phyloP scores from a whole-genome alignment of 2,888 invertebrate species.

The Noctua fimbriata region DNA sequence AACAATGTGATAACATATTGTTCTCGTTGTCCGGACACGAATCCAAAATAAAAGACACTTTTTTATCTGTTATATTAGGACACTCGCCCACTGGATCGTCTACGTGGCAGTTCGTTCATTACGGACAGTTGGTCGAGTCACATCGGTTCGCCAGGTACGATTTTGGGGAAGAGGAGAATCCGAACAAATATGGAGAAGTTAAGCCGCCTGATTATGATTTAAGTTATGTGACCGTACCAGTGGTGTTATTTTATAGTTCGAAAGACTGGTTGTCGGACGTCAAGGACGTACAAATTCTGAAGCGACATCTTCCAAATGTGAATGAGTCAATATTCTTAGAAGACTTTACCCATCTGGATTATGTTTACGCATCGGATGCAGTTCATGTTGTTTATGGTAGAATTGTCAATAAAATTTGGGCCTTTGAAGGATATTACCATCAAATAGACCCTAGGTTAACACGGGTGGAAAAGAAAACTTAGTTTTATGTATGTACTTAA shows the following conservation, averaged over 20 bases:
- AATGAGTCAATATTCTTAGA: slow-evolving; percentile 86
- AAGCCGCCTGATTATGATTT: slow-evolving; percentile 82
- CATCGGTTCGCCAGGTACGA: slow-evolving; percentile 81
- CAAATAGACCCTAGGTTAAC: neutral
- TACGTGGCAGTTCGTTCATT: slow-evolving; percentile 86
- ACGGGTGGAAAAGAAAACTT: too few relatives aligned
- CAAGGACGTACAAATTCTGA: slow-evolving; percentile 85
- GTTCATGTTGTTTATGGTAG: slow-evolving; percentile 87
- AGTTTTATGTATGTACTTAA: too few relatives aligned
- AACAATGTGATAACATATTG: slow-evolving; percentile 74
- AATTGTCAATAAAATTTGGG: slow-evolving; percentile 70
- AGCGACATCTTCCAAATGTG: slow-evolving; percentile 86
- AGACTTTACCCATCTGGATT: slow-evolving; percentile 92
- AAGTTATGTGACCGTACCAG: slow-evolving; percentile 73
- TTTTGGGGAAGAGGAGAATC: slow-evolving; percentile 74
- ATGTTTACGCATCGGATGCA: slow-evolving; percentile 91
- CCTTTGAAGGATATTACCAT: neutral
- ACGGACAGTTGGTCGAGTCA: slow-evolving; percentile 80
- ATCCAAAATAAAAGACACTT: slow-evolving; percentile 81
- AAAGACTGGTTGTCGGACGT: slow-evolving; percentile 87
- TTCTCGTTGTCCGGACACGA: slow-evolving; percentile 74
- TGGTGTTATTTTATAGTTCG: slow-evolving; percentile 78
- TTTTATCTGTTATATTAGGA: slow-evolving; percentile 90
- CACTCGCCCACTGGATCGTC: slow-evolving; percentile 91
- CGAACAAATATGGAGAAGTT: slow-evolving; percentile 82